Evolutionary conservation across 2,113 vertebrate species (phyloP).

Genomic region (Neotoma lepida): DNA sequence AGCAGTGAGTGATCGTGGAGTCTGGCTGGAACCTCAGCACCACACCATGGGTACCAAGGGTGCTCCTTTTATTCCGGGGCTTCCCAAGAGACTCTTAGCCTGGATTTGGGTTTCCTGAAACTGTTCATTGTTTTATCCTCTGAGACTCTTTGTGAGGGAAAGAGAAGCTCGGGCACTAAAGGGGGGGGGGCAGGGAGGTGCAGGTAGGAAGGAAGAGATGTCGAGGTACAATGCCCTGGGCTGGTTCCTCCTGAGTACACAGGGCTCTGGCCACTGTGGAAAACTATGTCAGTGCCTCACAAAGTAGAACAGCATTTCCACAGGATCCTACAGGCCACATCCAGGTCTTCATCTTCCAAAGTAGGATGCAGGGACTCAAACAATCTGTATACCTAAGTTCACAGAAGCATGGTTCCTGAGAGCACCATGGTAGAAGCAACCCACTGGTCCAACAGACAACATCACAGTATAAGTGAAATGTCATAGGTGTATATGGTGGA

Average conservation of each 20-base stretch:
- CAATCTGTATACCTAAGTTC: background rate
- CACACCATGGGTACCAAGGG: background rate
- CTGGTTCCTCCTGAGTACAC: background rate
- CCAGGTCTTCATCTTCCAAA: background rate
- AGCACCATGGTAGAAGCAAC: background rate
- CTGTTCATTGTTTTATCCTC: too few relatives aligned
- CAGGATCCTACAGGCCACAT: background rate
- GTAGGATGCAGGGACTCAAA: background rate
- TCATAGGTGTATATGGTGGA: fast-evolving
- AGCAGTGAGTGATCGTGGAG: background rate
- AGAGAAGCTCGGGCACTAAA: background rate
- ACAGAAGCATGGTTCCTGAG: background rate
- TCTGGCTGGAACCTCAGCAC: background rate
- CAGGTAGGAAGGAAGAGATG: background rate
- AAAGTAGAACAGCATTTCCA: background rate
- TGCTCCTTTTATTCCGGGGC: background rate
- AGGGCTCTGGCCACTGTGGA: background rate
- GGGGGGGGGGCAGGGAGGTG: background rate
- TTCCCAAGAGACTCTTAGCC: background rate
- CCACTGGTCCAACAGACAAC: background rate
- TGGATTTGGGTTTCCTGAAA: background rate
- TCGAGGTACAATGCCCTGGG: background rate
- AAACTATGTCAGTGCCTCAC: background rate
- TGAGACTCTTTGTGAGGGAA: background rate
- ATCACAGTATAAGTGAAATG: background rate